Evolutionary conservation across 2,113 vertebrate species (phyloP).

Genomic region (Anseranas semipalmata): DNA sequence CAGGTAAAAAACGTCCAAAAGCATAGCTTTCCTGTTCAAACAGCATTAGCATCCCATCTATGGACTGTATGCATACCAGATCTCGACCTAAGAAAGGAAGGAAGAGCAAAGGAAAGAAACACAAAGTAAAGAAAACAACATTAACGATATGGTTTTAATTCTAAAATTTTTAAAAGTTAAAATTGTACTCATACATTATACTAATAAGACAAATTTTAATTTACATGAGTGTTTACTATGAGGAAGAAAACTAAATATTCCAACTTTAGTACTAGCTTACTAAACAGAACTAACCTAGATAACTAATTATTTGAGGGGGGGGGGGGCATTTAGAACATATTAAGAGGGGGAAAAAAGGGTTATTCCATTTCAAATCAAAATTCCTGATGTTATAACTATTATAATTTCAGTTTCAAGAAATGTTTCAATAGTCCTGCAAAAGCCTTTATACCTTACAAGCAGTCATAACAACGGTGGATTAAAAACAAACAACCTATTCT

Average conservation of each 20-base stretch:
- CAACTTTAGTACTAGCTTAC: background rate
- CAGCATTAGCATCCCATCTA: conserved; percentile 98
- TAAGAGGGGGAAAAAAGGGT: background rate
- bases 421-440: background rate
- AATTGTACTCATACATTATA: background rate
- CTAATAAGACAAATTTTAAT: background rate
- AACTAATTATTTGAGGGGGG: too few relatives aligned
- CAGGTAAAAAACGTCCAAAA: conserved; percentile 92
- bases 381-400: background rate
- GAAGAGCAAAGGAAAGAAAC: background rate
- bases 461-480: background rate
- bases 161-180: background rate
- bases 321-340: background rate
- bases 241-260: background rate
- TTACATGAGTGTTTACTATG: background rate
- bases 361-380: background rate
- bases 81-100: conserved; percentile 84
- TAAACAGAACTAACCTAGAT: background rate
- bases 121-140: conserved; percentile 19
- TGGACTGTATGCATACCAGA: conserved; percentile 95
- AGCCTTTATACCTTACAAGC: background rate
- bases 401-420: background rate
- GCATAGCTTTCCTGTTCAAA: conserved; percentile 97
- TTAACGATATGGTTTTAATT: background rate
- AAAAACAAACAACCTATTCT: background rate